phyloP scores from a whole-genome alignment of 2,797 vertebrate genomes.

The Tangara arthus region DNA sequence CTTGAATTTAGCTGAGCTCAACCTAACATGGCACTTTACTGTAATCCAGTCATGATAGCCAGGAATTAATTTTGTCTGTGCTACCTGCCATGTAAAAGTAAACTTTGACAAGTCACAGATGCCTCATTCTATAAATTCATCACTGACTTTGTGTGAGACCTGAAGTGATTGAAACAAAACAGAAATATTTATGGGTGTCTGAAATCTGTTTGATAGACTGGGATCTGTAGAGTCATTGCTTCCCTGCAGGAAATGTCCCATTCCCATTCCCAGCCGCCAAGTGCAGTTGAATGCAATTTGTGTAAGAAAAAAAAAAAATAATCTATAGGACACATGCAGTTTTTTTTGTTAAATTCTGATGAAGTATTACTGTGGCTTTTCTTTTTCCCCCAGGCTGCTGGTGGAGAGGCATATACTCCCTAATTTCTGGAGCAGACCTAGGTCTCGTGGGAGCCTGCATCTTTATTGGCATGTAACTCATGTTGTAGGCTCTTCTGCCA shows the following conservation, averaged over 20 bases:
- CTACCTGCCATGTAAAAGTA: neutral
- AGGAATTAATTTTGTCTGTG: neutral
- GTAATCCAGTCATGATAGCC: neutral
- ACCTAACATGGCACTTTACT: neutral
- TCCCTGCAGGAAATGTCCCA: neutral
- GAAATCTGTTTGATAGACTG: neutral
- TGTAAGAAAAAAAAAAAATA: neutral
- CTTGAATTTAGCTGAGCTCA: neutral
- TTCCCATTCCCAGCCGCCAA: neutral
- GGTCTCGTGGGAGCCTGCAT: accelerated
- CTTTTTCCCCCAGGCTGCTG: neutral
- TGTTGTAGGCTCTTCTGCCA: neutral
- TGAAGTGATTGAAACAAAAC: neutral
- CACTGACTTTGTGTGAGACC: neutral
- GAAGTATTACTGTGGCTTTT: neutral
- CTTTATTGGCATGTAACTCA: neutral
- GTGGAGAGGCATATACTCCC: neutral
- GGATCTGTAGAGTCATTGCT: neutral
- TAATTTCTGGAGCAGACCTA: neutral
- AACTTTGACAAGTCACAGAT: neutral
- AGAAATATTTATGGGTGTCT: neutral
- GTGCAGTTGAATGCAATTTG: neutral
- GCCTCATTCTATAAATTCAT: neutral
- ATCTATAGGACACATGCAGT: neutral
- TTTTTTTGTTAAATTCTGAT: neutral